Evolutionary conservation across 2,113 vertebrate species (phyloP).

Genomic region (Phoenicopterus ruber): DNA sequence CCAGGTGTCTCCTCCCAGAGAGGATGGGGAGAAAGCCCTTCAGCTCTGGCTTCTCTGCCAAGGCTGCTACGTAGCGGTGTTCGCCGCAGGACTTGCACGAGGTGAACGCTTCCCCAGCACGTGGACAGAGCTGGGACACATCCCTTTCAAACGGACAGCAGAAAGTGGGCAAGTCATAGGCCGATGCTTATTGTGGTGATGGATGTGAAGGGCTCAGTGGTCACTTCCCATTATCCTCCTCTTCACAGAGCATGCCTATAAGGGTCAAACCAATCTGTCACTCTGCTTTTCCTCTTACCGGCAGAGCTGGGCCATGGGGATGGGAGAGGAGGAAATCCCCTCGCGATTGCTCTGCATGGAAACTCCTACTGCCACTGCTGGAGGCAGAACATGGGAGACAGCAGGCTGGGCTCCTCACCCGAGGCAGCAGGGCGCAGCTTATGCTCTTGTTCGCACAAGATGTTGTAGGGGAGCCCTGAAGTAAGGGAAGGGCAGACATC

Average conservation of each 20-base stretch:
- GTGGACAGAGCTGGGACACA: rapidly evolving
- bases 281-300: background rate
- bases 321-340: background rate
- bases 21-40: background rate
- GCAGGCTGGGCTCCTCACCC: background rate
- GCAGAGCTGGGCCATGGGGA: background rate
- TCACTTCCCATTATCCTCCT: background rate
- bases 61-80: rapidly evolving
- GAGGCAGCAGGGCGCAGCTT: background rate
- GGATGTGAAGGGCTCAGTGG: background rate
- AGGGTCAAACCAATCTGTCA: background rate
- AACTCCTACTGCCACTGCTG: background rate
- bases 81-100: background rate
- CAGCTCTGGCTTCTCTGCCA: background rate
- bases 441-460: background rate
- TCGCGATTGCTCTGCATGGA: background rate
- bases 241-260: background rate
- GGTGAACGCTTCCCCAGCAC: background rate
- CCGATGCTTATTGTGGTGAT: background rate
- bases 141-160: background rate
- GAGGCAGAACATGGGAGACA: background rate
- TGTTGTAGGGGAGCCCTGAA: background rate
- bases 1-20: background rate
- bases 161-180: background rate
- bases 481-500: background rate